Evolutionary conservation across 2,113 vertebrate species (phyloP).

Genomic region (Clarias batrachus): DNA sequence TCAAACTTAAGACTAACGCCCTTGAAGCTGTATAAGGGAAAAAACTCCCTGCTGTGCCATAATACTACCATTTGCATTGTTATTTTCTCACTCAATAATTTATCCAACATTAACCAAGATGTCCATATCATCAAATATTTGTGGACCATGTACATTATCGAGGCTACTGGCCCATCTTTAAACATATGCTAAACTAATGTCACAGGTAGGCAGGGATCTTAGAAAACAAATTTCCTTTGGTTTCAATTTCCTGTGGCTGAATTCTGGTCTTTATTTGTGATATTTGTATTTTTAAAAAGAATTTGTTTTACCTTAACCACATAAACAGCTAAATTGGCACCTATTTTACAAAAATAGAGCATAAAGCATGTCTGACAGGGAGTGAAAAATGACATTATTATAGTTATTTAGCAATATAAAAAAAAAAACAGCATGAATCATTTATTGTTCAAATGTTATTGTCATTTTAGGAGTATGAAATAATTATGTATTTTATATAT

Average conservation of each 20-base stretch:
- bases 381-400: background rate
- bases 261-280: background rate
- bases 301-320: background rate
- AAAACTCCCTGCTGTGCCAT: background rate
- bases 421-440: too few relatives aligned
- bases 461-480: background rate
- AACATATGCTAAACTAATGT: background rate
- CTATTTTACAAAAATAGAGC: background rate
- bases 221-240: background rate
- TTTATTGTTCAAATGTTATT: background rate
- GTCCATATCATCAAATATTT: background rate
- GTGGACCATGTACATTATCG: background rate
- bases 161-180: background rate
- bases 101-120: background rate
- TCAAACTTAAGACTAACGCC: background rate
- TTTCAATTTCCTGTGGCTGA: background rate
- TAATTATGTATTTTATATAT: background rate
- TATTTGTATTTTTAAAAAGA: background rate
- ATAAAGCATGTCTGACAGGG: background rate
- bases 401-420: background rate
- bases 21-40: background rate
- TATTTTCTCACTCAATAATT: background rate
- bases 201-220: background rate
- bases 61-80: background rate
- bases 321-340: background rate